Base-by-base conservation (phyloP, 2,888 invertebrate genomes). In the Sylvicola cinctus region DNA sequence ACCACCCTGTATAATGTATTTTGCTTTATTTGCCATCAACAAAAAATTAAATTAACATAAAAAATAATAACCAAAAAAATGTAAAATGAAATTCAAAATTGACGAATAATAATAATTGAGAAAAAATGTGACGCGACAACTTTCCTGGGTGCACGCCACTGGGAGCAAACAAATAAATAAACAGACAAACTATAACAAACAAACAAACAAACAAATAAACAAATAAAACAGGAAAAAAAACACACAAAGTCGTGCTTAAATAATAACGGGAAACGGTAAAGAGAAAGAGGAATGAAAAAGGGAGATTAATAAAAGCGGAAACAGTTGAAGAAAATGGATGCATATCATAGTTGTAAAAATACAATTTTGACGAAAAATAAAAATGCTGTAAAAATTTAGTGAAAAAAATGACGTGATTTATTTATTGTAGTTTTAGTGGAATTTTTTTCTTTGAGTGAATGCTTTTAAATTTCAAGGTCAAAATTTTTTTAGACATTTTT, bases 301-400 rank as follows among this genome's bases (percentile, higher is more conserved):
- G 35, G 31, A 39, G 12, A 31, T 11, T 15, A 25, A 32, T 14
- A 6, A 34, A 35, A 40, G 39, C 40, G 49, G 47, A 46, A 20
- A 20, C 20, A 20, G 20, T 20, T 20, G 20, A 20, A 20, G 20
- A 20, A 20, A 53, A 54, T 49, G 47, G 74, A 78, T 79, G 80
- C 80, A 80, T 80, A 80, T 80, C 79, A 80, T 80, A 80, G 79
- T 74, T 79, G 78, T 80, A 79, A 78, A 47, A 43, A 73, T 72
- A 69, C 68, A 68, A 67, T 67, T 63, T 62, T 20, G 20, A 68
- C 66, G 69, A 56, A 54, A 56, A 60, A 49, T 45, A 44, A 50
- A 49, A 47, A 46, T 49, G 49, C 50, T 51, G 49, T 51, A 50
- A 48, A 51, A 51, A 51, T 49, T 50, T 49, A 49, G 37, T 38